A percentile compares a stretch with the other conserved stretches of the same genome.
Evolutionary conservation across 2,888 invertebrate genomes (phyloP).

Genomic region (Nomada fucata): DNA sequence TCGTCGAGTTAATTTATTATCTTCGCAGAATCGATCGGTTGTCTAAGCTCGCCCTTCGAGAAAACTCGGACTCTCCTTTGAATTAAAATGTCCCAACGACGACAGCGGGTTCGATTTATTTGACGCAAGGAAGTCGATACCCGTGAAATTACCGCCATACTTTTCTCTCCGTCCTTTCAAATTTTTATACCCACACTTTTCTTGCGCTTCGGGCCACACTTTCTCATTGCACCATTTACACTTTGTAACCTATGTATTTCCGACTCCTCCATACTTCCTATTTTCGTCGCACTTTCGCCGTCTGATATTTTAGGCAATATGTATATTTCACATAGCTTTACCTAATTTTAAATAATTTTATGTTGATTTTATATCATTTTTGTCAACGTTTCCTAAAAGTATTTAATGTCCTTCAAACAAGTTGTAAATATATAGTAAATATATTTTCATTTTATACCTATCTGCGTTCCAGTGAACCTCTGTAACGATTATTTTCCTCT

Average conservation of each 20-base stretch:
- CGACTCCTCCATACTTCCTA: too few relatives aligned
- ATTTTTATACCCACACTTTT: neutral
- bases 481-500: too few relatives aligned
- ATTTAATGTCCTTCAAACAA: too few relatives aligned
- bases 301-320: too few relatives aligned
- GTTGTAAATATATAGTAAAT: too few relatives aligned
- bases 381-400: too few relatives aligned
- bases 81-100: conserved; percentile 31
- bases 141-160: conserved; percentile 34
- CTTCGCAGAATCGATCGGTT: conserved; percentile 29
- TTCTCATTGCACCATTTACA: neutral
- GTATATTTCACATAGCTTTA: too few relatives aligned
- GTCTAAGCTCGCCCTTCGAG: neutral
- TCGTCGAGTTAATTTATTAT: conserved; percentile 36
- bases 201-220: neutral
- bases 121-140: conserved; percentile 38
- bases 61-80: conserved; percentile 14
- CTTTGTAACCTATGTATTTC: neutral
- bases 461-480: too few relatives aligned
- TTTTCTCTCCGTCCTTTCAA: conserved; percentile 5
- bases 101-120: conserved; percentile 40
- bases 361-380: too few relatives aligned
- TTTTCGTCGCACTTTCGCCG: too few relatives aligned
- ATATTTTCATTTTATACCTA: too few relatives aligned
- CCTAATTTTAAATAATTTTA: too few relatives aligned